Percentiles rank a stretch among this genome's conserved stretches.
Evolutionary conservation across 2,888 invertebrate genomes (phyloP).

Genomic region (Alcis repandata): DNA sequence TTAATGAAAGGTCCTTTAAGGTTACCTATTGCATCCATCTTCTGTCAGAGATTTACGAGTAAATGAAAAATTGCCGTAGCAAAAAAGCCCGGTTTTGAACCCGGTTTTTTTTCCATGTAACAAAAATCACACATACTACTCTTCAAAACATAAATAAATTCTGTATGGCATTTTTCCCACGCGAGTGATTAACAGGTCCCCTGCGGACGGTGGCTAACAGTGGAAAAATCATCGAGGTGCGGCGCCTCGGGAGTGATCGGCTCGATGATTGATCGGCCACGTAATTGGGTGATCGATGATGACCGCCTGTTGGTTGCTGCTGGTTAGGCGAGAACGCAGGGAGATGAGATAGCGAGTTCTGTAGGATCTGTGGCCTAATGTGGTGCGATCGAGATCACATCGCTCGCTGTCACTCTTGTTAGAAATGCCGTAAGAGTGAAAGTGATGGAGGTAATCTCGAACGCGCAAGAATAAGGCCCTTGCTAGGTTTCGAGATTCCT

Average conservation of each 20-base stretch:
- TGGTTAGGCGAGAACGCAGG: conserved; percentile 15
- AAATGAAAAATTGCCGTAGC: too few relatives aligned
- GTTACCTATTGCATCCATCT: too few relatives aligned
- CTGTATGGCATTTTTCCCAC: conserved; percentile 62
- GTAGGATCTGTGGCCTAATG: too few relatives aligned
- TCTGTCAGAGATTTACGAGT: too few relatives aligned
- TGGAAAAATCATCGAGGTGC: conserved; percentile 76
- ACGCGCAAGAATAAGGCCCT: too few relatives aligned
- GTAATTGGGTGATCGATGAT: conserved; percentile 94
- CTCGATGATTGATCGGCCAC: conserved; percentile 90
- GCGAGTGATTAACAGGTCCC: conserved; percentile 82
- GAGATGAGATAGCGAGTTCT: background rate
- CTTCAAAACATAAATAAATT: conserved; percentile 26
- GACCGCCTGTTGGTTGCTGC: conserved; percentile 34
- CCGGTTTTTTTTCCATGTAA: background rate
- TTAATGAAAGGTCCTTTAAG: too few relatives aligned
- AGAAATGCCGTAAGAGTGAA: too few relatives aligned
- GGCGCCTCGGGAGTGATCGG: conserved; percentile 81
- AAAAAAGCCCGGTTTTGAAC: too few relatives aligned
- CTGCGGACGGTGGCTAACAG: conserved; percentile 67
- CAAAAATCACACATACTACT: background rate
- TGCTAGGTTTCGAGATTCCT: too few relatives aligned
- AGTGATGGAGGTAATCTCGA: too few relatives aligned
- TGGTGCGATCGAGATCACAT: too few relatives aligned
- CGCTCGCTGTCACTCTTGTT: too few relatives aligned